A percentile compares a stretch with the other conserved stretches of the same genome.
phyloP scores from a whole-genome alignment of 2,888 invertebrate species.

The Rhagonycha fulva region DNA sequence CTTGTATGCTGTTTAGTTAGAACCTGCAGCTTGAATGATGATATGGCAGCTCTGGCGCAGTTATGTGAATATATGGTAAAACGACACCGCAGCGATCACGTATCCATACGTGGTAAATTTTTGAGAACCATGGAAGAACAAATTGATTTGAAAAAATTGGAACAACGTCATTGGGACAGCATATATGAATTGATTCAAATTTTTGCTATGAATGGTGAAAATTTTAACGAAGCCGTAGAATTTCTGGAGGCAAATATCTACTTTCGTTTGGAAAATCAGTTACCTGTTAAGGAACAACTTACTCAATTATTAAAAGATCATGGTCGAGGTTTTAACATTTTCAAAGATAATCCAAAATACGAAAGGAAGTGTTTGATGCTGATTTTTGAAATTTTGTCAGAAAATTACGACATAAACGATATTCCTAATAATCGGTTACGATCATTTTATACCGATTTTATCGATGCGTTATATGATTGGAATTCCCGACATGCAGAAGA shows the following conservation, averaged over 20 bases:
- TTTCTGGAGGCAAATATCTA: not conserved
- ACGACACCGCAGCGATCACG: constrained; percentile 9
- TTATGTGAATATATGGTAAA: constrained; percentile 11
- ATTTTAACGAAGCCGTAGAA: not conserved
- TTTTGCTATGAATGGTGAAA: constrained; percentile 3
- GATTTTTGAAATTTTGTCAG: not conserved
- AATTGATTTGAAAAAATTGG: constrained; percentile 2
- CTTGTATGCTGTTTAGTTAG: constrained; percentile 1
- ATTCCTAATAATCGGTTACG: no score
- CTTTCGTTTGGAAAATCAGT: constrained; percentile 1
- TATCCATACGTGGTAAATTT: not conserved
- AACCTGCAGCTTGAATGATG: constrained; percentile 12
- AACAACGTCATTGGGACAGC: constrained; percentile 1
- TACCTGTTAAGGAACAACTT: constrained; percentile 3
- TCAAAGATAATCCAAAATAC: not conserved
- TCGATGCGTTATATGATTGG: not conserved
- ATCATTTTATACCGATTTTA: not conserved
- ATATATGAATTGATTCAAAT: constrained; percentile 6
- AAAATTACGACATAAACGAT: not conserved
- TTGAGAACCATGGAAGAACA: not conserved
- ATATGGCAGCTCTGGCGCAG: not conserved
- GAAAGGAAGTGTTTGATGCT: not conserved
- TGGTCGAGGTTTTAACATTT: not conserved
- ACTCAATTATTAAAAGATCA: not conserved
- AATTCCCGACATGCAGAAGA: not conserved